Evolutionary conservation across 2,797 vertebrate species (phyloP), one percentile per base, ranked within the genome.

Genomic region (Artibeus jamaicensis): DNA sequence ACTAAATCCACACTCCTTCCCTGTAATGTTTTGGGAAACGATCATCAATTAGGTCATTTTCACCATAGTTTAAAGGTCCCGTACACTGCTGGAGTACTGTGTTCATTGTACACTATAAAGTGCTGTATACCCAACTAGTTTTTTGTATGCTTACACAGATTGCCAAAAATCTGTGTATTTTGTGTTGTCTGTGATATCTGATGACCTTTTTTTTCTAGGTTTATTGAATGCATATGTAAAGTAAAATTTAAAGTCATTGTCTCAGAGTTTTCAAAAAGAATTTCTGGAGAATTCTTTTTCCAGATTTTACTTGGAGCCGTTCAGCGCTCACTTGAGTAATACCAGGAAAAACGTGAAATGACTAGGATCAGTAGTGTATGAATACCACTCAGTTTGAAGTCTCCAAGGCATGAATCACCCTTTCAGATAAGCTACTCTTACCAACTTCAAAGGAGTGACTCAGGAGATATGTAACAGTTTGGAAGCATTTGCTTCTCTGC

Each of bases 401-500:
- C n/a, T 14, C 39, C 65, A 29, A 39, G 24, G 12, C 29, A 53
- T 70, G 77, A 85, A 32, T 94, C 68, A 78, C 8, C 59, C 16
- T 87, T 85, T 70, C 12, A 15, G 34, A 65, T 89, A 26, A 89
- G 34, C 39, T 16, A 9, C 37, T 77, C 5, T 48, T 29, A 2
- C 67, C 5, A 59, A 24, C 48, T 96, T 93, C 37, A 70, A 67
- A 96, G 67, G 57, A 50, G 44, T 93, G 68, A 86, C 79, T 93
- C 8, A 65, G 48, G 62, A 79, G 62, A 73, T 44, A 73, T 3
- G 22, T 57, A 81, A 39, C 32, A n/a, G 59, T 48, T 77, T 91
- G 74, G 46, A 91, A 79, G 42, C 55, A 39, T 74, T 95, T 68
- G 21, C 73, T 94, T 93, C 89, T 96, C 53, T 94, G 91, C 83